Percentiles rank a stretch among this genome's conserved stretches.
Conservation (phyloP, 2,888 invertebrate species). For the Lithophane semibrunnea region DNA sequence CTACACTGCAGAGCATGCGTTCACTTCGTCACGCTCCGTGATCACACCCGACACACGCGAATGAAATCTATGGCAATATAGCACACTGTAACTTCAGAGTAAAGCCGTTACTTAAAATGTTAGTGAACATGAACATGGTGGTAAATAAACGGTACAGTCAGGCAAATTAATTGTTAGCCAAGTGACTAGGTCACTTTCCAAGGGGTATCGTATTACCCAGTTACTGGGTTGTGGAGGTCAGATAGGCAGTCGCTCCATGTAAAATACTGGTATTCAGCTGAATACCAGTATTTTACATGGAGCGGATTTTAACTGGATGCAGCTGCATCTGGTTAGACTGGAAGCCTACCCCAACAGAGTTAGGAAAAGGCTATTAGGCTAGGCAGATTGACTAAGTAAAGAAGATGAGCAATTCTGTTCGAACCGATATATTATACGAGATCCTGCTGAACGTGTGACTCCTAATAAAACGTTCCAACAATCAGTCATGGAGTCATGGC, state of each 20-base stretch:
- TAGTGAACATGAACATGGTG: background rate
- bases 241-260: too few species aligned
- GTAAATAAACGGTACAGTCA: background rate
- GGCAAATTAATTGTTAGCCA: background rate
- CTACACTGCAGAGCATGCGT: constrained; percentile 53
- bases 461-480: background rate
- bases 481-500: background rate
- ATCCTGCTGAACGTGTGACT: background rate
- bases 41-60: constrained; percentile 50
- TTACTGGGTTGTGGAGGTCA: too few species aligned
- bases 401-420: background rate
- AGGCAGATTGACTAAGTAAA: too few species aligned
- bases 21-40: constrained; percentile 61
- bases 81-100: constrained; percentile 18
- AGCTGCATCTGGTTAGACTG: too few species aligned
- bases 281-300: too few species aligned
- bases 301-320: too few species aligned
- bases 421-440: background rate
- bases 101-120: background rate
- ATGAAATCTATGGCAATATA: constrained; percentile 50
- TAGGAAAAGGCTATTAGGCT: too few species aligned
- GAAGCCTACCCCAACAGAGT: too few species aligned
- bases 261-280: too few species aligned
- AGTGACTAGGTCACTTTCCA: background rate
- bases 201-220: too few species aligned